Evolutionary conservation across 2,113 vertebrate species (phyloP).

Genomic region (Hippoglossus stenolepis): DNA sequence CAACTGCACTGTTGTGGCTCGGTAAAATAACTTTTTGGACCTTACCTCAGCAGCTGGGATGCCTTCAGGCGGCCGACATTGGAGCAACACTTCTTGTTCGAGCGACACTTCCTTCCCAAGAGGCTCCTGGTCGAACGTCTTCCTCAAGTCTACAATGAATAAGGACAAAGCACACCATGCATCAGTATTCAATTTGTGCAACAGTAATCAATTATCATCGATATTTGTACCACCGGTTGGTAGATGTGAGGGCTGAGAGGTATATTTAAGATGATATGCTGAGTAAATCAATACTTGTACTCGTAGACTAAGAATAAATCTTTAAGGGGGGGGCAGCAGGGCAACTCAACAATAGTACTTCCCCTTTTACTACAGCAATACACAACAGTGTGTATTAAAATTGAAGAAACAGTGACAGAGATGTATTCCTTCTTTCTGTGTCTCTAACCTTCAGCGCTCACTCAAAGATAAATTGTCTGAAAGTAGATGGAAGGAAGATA

Average conservation of each 20-base stretch:
- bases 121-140: constrained; percentile 97
- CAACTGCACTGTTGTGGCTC: too few species aligned
- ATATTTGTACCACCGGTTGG: neutral
- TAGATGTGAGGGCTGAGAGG: neutral
- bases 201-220: neutral
- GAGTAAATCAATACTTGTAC: constrained; percentile 8
- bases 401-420: constrained; percentile 2
- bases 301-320: constrained; percentile 6
- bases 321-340: constrained; percentile 1
- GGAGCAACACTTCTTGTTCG: constrained; percentile 96
- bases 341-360: neutral
- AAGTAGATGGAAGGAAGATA: constrained; percentile 41
- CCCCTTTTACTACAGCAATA: constrained; percentile 1
- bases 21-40: constrained; percentile 1
- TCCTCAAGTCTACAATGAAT: constrained; percentile 88
- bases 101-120: constrained; percentile 95
- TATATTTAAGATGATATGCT: constrained; percentile 6
- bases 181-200: constrained; percentile 10
- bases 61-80: constrained; percentile 97
- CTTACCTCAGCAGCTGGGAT: constrained; percentile 95
- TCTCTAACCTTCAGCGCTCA: constrained; percentile 12
- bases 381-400: neutral
- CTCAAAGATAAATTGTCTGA: constrained; percentile 20
- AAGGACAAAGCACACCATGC: constrained; percentile 15
- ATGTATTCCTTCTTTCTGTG: constrained; percentile 13